phyloP scores from a whole-genome alignment of 23 tunicate species.

The Phallusia fumigata region DNA sequence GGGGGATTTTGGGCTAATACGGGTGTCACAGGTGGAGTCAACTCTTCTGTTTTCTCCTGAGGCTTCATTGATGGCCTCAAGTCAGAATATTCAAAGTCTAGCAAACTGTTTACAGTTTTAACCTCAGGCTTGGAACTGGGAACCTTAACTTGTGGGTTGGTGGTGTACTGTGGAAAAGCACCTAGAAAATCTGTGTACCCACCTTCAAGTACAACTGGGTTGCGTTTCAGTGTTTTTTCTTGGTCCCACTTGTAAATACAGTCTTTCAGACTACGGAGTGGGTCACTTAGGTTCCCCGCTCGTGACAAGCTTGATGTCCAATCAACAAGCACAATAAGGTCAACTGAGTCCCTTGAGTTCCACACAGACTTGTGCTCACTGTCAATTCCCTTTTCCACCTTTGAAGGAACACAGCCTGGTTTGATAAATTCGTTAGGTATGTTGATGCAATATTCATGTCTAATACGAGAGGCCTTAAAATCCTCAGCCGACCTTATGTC shows the following conservation, averaged over 20 bases:
- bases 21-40: background rate
- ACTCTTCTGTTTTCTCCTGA: background rate
- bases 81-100: conserved; percentile 53
- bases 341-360: conserved; percentile 59
- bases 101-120: conserved; percentile 54
- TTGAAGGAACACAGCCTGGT: conserved; percentile 67
- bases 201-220: conserved; percentile 80
- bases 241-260: conserved; percentile 83
- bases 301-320: conserved; percentile 51
- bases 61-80: conserved; percentile 13
- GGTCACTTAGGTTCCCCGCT: conserved; percentile 51
- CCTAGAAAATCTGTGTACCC: conserved; percentile 82
- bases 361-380: conserved; percentile 30
- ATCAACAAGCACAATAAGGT: conserved; percentile 67
- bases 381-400: conserved; percentile 68
- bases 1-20: background rate
- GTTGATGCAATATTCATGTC: conserved; percentile 55
- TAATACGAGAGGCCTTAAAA: conserved; percentile 53
- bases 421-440: conserved; percentile 57
- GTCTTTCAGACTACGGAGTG: conserved; percentile 76
- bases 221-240: conserved; percentile 36
- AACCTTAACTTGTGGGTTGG: conserved; percentile 60
- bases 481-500: conserved; percentile 60
- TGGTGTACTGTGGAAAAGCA: conserved; percentile 75
- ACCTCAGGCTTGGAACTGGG: conserved; percentile 48